These are phyloP conservation scores for Ormyrus pomaceus DNA, from an alignment of 2,888 invertebrate species.

Conservation along the genomic window DNA sequence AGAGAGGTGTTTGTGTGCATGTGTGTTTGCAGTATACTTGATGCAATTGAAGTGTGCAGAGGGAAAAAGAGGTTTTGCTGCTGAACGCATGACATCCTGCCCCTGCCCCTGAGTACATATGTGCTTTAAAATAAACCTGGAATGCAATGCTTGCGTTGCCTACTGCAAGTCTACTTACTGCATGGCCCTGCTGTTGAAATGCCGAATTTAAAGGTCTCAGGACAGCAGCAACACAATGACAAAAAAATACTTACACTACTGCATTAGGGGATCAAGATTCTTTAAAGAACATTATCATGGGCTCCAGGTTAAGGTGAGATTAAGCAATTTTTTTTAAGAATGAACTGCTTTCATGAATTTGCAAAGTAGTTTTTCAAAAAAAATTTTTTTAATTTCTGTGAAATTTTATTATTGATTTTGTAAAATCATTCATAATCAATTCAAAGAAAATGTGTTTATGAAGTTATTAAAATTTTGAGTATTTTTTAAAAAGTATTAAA, in stretches of 20 bases:
- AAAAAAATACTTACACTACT: conserved; percentile 11
- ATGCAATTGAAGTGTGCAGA: conserved; percentile 19
- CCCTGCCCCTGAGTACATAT: conserved; percentile 16
- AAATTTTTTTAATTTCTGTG: background rate
- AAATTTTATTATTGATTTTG: background rate
- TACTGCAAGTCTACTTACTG: background rate
- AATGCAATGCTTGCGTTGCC: conserved; percentile 31
- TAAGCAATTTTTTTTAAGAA: background rate
- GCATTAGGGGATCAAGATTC: conserved; percentile 24
- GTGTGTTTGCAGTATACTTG: background rate
- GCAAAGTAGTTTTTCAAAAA: background rate
- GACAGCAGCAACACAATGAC: conserved; percentile 30
- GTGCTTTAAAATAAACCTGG: conserved; percentile 43
- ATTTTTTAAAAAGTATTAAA: background rate
- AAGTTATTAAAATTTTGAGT: background rate
- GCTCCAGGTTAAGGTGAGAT: conserved; percentile 56
- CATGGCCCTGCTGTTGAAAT: conserved; percentile 26
- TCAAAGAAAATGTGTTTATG: background rate
- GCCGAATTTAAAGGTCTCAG: background rate
- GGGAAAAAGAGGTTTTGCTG: background rate
- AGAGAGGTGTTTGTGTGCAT: background rate
- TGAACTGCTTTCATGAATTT: conserved; percentile 1
- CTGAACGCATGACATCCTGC: conserved; percentile 13
- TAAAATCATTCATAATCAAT: background rate
- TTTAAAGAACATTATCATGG: conserved; percentile 37